A percentile compares a stretch with the other conserved stretches of the same genome.
These are phyloP conservation scores for Nephotettix cincticeps DNA, from an alignment of 1,140 invertebrate species.

Conservation along the genomic window DNA sequence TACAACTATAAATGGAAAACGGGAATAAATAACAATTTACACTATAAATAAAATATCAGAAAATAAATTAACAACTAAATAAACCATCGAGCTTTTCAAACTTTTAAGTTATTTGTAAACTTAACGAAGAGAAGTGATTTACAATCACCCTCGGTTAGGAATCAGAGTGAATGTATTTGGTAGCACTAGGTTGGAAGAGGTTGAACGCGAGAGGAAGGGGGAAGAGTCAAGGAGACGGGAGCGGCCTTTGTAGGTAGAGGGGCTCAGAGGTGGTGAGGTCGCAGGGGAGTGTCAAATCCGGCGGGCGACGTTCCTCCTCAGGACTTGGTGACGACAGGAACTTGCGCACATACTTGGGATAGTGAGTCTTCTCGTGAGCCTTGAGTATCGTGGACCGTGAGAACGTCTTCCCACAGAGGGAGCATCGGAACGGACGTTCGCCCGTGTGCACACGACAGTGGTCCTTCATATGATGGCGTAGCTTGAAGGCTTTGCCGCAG, in stretches of 20 bases:
- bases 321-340: slow-evolving; percentile 82
- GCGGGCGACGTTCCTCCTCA: slow-evolving; percentile 59
- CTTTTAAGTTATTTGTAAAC: not conserved
- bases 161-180: slow-evolving; percentile 32
- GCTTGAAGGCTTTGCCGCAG: slow-evolving; percentile 87
- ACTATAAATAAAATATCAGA: not conserved
- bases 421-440: slow-evolving; percentile 84
- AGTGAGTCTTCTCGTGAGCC: slow-evolving; percentile 89
- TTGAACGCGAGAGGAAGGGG: not conserved
- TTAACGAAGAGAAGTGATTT: slow-evolving; percentile 19
- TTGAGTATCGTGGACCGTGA: slow-evolving; percentile 86
- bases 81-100: not conserved
- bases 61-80: not conserved
- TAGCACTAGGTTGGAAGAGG: slow-evolving; percentile 26
- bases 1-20: too few relatives aligned
- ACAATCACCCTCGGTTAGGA: slow-evolving; percentile 23
- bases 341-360: slow-evolving; percentile 84
- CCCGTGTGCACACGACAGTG: slow-evolving; percentile 89
- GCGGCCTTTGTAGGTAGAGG: slow-evolving; percentile 36
- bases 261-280: slow-evolving; percentile 37
- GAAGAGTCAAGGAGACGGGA: slow-evolving; percentile 30
- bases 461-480: slow-evolving; percentile 90
- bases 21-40: not conserved
- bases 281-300: slow-evolving; percentile 37
- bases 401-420: slow-evolving; percentile 86